Evolutionary conservation across 2,113 vertebrate species (phyloP), one percentile per base, ranked within the genome.

Genomic region (Cyphomyrus discorhynchus): DNA sequence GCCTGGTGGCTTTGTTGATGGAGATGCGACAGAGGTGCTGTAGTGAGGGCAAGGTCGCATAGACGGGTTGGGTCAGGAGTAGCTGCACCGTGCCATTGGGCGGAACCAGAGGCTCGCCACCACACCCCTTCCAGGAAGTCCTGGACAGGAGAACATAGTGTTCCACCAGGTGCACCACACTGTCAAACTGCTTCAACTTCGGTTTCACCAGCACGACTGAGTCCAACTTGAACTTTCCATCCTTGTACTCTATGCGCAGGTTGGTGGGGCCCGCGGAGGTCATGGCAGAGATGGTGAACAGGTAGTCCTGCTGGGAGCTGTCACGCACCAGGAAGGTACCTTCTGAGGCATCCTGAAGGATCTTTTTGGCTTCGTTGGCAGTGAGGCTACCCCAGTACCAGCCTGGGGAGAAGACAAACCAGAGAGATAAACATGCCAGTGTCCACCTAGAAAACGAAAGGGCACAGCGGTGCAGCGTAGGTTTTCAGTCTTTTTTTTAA

Each of bases 331-430:
- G 94, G 92, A 97, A 97, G 84, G 97, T 97, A 89, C 96, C 97
- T 94, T 97, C 96, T 0, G 96, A 94, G 0, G 97, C 94, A 90
- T 98, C 96, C 94, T 97, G 97, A 31, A 99, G 96, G 93, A 97
- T 97, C 92, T 97, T 97, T 93, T 98, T 98, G 93, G 98, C 98
- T 96, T 98, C 97, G 70, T 96, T 97, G 80, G 98, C 98, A 15
- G 96, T 98, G 95, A 99, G 96, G 91, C 95, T 96, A 91, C 98
- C 98, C 98, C 98, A 99, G 94, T 99, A 99, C 98, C 98, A 99
- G 83, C 98, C 98, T 99, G 94, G 66, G 19, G 92, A 93, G 90
- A 91, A 42, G 92, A 88, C 62, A 91, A 93, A 3, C 91, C 45
- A 52, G 21, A 27, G 24, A 49, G 10, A 50, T 84, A 84, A 45